Percentiles rank a stretch among this genome's conserved stretches.
Evolutionary conservation across 2,797 vertebrate genomes (phyloP).

Genomic region (Cirrhinus mrigala): DNA sequence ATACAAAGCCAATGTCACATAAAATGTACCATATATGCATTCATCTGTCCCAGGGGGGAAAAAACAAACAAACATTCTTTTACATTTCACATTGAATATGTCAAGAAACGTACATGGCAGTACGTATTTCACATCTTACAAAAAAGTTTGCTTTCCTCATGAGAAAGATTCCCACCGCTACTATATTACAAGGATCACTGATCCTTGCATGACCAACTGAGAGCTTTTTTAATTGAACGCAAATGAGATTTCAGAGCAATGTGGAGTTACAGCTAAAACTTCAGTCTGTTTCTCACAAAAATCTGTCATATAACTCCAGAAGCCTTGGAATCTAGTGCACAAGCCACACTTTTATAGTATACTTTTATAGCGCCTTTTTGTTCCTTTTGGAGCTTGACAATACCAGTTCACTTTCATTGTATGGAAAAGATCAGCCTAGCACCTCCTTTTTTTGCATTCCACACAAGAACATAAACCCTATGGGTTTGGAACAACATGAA

Average conservation of each 20-base stretch:
- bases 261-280: not conserved
- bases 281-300: constrained; percentile 7
- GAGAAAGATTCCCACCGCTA: too few species aligned
- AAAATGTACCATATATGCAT: too few species aligned
- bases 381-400: constrained; percentile 4
- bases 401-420: constrained; percentile 15
- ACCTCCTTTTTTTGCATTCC: not conserved
- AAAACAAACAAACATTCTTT: too few species aligned
- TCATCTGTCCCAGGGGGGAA: too few species aligned
- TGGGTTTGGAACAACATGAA: not conserved
- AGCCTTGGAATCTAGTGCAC: not conserved
- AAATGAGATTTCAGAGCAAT: not conserved
- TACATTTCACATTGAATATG: too few species aligned
- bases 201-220: not conserved
- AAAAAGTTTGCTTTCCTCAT: too few species aligned
- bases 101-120: too few species aligned
- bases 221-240: not conserved
- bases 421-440: constrained; percentile 11
- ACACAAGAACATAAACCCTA: not conserved
- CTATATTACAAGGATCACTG: not conserved
- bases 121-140: too few species aligned
- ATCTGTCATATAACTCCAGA: not conserved
- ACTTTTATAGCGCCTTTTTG: constrained; percentile 1
- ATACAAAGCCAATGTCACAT: too few species aligned
- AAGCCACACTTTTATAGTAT: constrained; percentile 12